A percentile compares a stretch with the other conserved stretches of the same genome.
These are phyloP conservation scores for Tetragonisca angustula DNA, from an alignment of 2,888 invertebrate genomes.

Conservation along the genomic window DNA sequence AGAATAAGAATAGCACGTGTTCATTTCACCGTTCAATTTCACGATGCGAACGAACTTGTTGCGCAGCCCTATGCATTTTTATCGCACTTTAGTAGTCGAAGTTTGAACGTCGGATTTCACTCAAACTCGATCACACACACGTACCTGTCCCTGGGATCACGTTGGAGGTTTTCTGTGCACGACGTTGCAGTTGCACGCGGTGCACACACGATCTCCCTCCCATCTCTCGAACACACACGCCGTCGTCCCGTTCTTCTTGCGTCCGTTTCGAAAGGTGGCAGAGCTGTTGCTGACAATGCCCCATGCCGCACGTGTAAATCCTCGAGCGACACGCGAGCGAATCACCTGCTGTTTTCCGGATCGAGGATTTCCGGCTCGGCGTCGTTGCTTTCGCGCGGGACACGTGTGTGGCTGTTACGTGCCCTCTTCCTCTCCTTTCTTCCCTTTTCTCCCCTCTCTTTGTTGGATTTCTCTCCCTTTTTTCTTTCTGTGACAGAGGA, in stretches of 20 bases:
- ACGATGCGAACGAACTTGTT: too few relatives aligned
- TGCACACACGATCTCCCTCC: constrained; percentile 7
- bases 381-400: neutral
- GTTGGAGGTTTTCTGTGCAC: constrained; percentile 34
- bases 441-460: too few relatives aligned
- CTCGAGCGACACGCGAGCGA: neutral
- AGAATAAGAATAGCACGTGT: too few relatives aligned
- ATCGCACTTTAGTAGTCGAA: too few relatives aligned
- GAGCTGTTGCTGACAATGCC: constrained; percentile 19
- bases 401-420: too few relatives aligned
- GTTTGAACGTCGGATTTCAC: too few relatives aligned
- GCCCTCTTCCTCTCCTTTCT: neutral
- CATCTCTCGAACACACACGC: neutral
- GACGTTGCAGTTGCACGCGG: constrained; percentile 25
- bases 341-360: constrained; percentile 7
- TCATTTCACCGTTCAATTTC: too few relatives aligned
- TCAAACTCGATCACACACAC: too few relatives aligned
- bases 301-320: constrained; percentile 3
- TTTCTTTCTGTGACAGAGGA: too few relatives aligned
- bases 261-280: constrained; percentile 5
- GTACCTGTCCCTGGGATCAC: too few relatives aligned
- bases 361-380: neutral
- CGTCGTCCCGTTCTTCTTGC: neutral
- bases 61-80: too few relatives aligned
- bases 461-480: too few relatives aligned